Base-by-base conservation (phyloP, 64 coral and sea anemone species). In the Stichodactyla mertensii region DNA sequence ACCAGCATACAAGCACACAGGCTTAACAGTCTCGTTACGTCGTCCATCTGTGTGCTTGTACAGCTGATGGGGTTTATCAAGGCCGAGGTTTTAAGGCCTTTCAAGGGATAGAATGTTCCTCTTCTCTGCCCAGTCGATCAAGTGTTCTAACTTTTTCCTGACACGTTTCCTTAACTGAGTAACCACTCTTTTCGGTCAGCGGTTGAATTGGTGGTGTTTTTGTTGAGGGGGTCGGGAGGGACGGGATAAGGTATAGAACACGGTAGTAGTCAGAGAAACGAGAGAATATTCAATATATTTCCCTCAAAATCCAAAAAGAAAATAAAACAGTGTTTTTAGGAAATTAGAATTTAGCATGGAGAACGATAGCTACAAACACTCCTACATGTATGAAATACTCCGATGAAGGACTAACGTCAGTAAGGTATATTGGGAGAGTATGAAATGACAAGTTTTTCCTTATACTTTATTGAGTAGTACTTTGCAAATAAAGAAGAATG, bases 1-100 rank as follows among this genome's bases (percentile, higher is more conserved):
- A 86, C 87, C 57, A 99, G 61, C 97, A 99, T 99, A 24, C 92
- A 91, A 54, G 94, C 88, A 31, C 92, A 92, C 16, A 99, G 83
- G 7, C 90, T 71, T n/a, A 99, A 93, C 52, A 99, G 53, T 57
- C 96, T 92, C 3, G 79, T 55, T 51, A 90, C 51, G n/a, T 99
- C 90, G 28, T 99, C 97, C 97, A 95, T 99, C 53, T 84, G 53
- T 0, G 1, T 81, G 53, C 45, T 81, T 19, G 0, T 81, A 12
- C 7, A 20, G 78, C 2, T 5, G 53, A 52, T 8, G n/a, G 36
- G 69, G 11, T 74, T 74, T 27, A 74, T 52, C 16, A 81, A 81
- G 51, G 53, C 51, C 53, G 36, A 54, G 10, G 51, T 55, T 81
- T 81, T 2, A 52, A 19, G 51, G 52, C 51, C 78, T 81, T 20